These are phyloP conservation scores for Mormyrops attenuatus DNA, from an alignment of 2,797 vertebrate species.

Conservation along the genomic window DNA sequence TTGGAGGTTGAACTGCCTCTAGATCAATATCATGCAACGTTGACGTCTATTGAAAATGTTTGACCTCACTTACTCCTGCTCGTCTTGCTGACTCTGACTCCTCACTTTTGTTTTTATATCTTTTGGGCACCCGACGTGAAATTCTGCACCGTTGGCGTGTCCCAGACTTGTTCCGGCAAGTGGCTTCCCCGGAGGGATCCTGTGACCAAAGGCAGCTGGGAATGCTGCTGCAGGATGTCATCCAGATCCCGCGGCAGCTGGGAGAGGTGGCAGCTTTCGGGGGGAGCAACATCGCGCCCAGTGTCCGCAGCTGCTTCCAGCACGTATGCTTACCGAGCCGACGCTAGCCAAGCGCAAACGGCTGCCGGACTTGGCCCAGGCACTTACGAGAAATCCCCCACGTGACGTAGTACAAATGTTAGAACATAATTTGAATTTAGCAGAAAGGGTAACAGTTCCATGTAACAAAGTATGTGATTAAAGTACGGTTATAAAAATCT, in stretches of 20 bases:
- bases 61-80: neutral
- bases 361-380: neutral
- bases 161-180: slow-evolving; percentile 73
- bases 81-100: neutral
- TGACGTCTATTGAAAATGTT: neutral
- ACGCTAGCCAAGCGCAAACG: neutral
- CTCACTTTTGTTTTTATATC: neutral
- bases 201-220: slow-evolving; percentile 72
- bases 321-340: slow-evolving; percentile 53
- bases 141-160: neutral
- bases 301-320: slow-evolving; percentile 77
- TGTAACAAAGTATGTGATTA: neutral
- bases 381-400: neutral
- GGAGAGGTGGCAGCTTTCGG: slow-evolving; percentile 77
- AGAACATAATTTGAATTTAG: neutral
- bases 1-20: neutral
- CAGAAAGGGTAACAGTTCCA: neutral
- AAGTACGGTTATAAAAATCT: neutral
- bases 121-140: neutral
- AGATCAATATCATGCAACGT: neutral
- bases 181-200: slow-evolving; percentile 64
- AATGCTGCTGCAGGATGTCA: slow-evolving; percentile 68
- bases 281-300: slow-evolving; percentile 75
- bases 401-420: neutral
- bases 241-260: slow-evolving; percentile 76